phyloP scores from a whole-genome alignment of 2,113 vertebrate genomes.

The Rostratula benghalensis region DNA sequence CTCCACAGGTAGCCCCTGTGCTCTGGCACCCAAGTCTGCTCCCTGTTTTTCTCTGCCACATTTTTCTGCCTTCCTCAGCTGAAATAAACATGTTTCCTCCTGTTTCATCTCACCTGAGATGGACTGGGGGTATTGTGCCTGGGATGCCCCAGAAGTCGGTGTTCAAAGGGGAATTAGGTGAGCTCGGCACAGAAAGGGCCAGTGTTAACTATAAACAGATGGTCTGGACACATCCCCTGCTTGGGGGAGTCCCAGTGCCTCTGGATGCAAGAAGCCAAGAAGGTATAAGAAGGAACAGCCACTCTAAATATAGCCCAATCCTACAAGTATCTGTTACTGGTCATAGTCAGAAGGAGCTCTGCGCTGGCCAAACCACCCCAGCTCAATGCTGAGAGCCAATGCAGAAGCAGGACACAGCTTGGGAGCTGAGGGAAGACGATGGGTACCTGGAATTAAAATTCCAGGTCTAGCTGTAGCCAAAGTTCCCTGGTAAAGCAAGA shows the following conservation, averaged over 20 bases:
- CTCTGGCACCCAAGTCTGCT: background rate
- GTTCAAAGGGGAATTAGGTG: background rate
- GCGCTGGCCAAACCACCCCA: accelerated
- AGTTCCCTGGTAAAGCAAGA: background rate
- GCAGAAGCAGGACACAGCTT: background rate
- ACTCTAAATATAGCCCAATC: constrained; percentile 24
- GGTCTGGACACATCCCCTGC: background rate
- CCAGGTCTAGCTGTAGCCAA: background rate
- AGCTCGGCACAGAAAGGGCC: accelerated
- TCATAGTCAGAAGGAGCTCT: background rate
- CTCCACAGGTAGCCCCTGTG: background rate
- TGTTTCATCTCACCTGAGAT: accelerated
- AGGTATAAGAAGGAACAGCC: background rate
- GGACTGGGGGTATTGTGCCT: background rate
- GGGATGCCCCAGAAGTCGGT: background rate
- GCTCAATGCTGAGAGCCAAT: background rate
- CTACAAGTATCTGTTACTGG: background rate
- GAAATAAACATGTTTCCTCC: background rate
- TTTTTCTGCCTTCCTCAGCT: background rate
- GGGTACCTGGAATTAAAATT: background rate
- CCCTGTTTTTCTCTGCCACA: background rate
- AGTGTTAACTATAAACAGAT: background rate
- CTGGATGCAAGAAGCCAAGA: background rate
- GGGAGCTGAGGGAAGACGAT: accelerated
- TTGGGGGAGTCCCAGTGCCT: background rate